Percentiles rank a stretch among this genome's conserved stretches.
phyloP scores from a whole-genome alignment of 1,140 invertebrate species.

The Oedothorax gibbosus region DNA sequence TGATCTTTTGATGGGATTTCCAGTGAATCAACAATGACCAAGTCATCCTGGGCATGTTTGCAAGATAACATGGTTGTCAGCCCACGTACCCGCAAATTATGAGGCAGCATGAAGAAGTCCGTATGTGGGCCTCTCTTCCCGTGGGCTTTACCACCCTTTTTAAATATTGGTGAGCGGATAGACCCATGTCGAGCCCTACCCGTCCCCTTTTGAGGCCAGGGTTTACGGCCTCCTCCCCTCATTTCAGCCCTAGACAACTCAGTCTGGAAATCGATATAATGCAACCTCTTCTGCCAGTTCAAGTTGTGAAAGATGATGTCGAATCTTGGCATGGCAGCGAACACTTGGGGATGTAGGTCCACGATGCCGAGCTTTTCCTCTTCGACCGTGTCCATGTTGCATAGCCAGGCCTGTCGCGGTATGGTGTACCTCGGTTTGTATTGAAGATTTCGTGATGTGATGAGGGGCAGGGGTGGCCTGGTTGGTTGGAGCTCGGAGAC shows the following conservation, averaged over 20 bases:
- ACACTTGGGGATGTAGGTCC: slow-evolving; percentile 89
- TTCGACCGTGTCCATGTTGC: slow-evolving; percentile 84
- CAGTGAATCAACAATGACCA: slow-evolving; percentile 89
- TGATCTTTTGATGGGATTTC: slow-evolving; percentile 87
- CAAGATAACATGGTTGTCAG: slow-evolving; percentile 85
- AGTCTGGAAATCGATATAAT: slow-evolving; percentile 69
- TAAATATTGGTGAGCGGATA: slow-evolving; percentile 86
- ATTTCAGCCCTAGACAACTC: slow-evolving; percentile 85
- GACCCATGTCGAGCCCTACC: slow-evolving; percentile 92
- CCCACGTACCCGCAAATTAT: slow-evolving; percentile 79
- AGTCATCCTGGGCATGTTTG: slow-evolving; percentile 94
- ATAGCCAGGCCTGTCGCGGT: slow-evolving; percentile 87
- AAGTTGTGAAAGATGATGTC: slow-evolving; percentile 91
- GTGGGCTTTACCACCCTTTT: slow-evolving; percentile 78
- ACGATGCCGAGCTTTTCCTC: slow-evolving; percentile 86
- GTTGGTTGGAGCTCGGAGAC: neutral
- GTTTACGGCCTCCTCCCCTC: slow-evolving; percentile 87
- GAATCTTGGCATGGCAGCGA: slow-evolving; percentile 83
- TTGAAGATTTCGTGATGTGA: slow-evolving; percentile 65
- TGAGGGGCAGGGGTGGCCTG: slow-evolving; percentile 62
- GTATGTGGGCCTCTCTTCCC: slow-evolving; percentile 89
- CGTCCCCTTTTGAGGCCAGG: slow-evolving; percentile 94
- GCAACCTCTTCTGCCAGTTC: slow-evolving; percentile 88
- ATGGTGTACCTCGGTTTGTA: slow-evolving; percentile 66
- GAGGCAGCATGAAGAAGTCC: slow-evolving; percentile 93